These are phyloP conservation scores for Piscicola geometra DNA, from an alignment of 2,888 invertebrate genomes.

Conservation along the genomic window DNA sequence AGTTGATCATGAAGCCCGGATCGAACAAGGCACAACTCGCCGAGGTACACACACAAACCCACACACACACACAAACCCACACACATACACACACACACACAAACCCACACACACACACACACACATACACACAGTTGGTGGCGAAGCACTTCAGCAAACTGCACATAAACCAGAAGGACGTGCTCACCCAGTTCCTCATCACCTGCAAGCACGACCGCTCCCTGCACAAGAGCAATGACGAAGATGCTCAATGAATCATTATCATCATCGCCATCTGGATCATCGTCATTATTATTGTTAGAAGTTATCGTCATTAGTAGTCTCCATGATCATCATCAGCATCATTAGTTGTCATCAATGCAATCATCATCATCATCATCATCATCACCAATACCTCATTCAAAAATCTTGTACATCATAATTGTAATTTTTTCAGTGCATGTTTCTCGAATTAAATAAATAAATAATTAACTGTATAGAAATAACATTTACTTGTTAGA, in stretches of 20 bases:
- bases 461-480: too few species aligned
- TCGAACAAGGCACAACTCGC: conserved; percentile 90
- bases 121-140: conserved; percentile 68
- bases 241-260: not conserved
- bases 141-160: conserved; percentile 92
- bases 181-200: conserved; percentile 87
- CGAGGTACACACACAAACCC: conserved; percentile 76
- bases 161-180: conserved; percentile 89
- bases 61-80: not conserved
- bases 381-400: too few species aligned
- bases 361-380: too few species aligned
- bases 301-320: too few species aligned
- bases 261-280: too few species aligned
- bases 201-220: conserved; percentile 65
- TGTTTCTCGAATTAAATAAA: too few species aligned
- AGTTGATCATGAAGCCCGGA: conserved; percentile 82
- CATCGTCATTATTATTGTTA: too few species aligned
- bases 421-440: too few species aligned
- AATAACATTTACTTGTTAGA: too few species aligned
- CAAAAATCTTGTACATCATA: too few species aligned
- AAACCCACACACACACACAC: not conserved
- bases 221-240: not conserved
- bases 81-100: not conserved
- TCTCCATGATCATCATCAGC: too few species aligned
- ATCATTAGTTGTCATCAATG: too few species aligned